Conservation (phyloP, 2,113 vertebrate genomes). For the Leiothrix lutea region DNA sequence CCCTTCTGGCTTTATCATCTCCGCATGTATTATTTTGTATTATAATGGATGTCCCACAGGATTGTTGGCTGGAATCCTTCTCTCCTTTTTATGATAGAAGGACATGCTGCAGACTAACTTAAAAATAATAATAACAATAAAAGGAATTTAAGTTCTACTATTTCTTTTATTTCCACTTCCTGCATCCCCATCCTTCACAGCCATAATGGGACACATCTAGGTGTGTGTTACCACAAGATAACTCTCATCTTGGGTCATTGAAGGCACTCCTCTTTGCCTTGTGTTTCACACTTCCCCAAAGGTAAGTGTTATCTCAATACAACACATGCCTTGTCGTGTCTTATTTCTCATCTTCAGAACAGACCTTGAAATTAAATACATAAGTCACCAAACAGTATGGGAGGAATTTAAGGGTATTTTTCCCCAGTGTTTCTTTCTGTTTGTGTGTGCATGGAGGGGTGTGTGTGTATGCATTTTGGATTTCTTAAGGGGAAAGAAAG, state of each 20-base stretch:
- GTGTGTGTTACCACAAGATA: slow-evolving; percentile 49
- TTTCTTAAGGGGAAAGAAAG: neutral
- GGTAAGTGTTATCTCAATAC: slow-evolving; percentile 47
- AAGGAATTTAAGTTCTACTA: neutral
- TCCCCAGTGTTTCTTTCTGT: neutral
- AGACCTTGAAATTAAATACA: slow-evolving; percentile 40
- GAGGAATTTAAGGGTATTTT: slow-evolving; percentile 19
- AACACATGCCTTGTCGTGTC: slow-evolving; percentile 5
- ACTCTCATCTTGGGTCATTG: slow-evolving; percentile 41
- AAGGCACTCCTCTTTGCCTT: neutral
- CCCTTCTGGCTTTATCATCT: slow-evolving; percentile 25
- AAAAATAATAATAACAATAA: slow-evolving; percentile 38
- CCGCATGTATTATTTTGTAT: neutral
- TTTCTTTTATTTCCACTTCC: neutral
- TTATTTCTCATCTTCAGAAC: slow-evolving; percentile 42
- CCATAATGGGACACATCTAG: slow-evolving; percentile 8
- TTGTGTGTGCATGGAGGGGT: neutral
- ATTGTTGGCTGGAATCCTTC: neutral
- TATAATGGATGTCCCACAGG: slow-evolving; percentile 10
- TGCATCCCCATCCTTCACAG: neutral
- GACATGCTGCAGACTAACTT: neutral
- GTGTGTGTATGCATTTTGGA: neutral
- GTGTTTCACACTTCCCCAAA: slow-evolving; percentile 37
- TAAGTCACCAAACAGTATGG: neutral
- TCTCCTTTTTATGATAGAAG: slow-evolving; percentile 7